Evolutionary conservation across 1,140 invertebrate species (phyloP), one percentile per base, ranked within the genome.

Genomic region (Nephotettix cincticeps): DNA sequence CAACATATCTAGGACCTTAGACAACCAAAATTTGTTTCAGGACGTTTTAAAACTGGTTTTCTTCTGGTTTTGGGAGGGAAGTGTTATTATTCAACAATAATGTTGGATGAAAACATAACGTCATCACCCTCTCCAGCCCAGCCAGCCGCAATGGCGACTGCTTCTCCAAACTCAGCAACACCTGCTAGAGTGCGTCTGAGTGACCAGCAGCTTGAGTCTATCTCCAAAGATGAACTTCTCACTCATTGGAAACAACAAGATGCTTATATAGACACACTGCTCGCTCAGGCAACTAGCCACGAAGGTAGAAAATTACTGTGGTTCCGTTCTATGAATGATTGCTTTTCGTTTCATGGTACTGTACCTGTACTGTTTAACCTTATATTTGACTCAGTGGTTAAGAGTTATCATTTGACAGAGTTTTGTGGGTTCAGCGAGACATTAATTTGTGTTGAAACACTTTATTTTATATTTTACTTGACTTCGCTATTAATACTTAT

Each of bases 281-380:
- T 72, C 69, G 40, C 73, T 30, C 71, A 65, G 63, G 67, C 64
- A 58, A 51, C 66, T 64, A 64, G 17, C 73, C 40, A 64, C 69
- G 73, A 75, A 75, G 73, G 73, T 75, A 75, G 65, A 66, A 32
- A 36, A 69, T 68, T 32, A 43, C 71, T 69, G 69, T 73, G 72
- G 70, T 54, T 71, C 67, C 69, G 43, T 69, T 67, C 32, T 51
- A 43, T 70, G 43, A 64, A 56, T 47, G 58, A 63, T 67, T 66
- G 45, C 54, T 70, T 66, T 36, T 63, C 36, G 58, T 25, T 61
- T 27, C 11, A 61, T 28, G 23, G 27, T 61, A 61, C 56, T 25
- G 56, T 61, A 73, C 29, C 43, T 67, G 45, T 27, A 58, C 58
- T 43, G 27, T 40, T 36, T 21, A 58, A 29, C 28, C 28, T 28